Conservation (phyloP, 2,797 vertebrate genomes). For the Melanotaenia maccullochi region DNA sequence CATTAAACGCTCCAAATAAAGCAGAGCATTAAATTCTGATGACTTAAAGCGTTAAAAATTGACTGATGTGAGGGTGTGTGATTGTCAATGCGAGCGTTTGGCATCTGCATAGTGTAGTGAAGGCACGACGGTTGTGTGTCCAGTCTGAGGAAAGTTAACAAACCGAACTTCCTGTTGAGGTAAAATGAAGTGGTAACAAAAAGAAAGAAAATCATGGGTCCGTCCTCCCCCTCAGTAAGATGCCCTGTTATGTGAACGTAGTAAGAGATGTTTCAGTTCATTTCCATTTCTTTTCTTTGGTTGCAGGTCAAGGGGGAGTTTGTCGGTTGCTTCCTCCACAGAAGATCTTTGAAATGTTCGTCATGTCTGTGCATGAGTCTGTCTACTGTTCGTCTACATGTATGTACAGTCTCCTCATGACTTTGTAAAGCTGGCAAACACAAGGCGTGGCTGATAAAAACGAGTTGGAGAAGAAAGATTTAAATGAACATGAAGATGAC, state of each 20-base stretch:
- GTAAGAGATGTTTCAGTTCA: conserved; percentile 4
- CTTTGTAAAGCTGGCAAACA: conserved; percentile 16
- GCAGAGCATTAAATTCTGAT: conserved; percentile 19
- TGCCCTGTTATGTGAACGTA: conserved; percentile 2
- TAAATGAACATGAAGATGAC: conserved; percentile 39
- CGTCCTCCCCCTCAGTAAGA: conserved; percentile 22
- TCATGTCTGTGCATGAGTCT: conserved; percentile 17
- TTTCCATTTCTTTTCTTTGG: conserved; percentile 75
- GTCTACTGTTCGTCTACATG: background rate
- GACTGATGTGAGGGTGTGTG: conserved; percentile 37
- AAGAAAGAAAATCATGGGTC: conserved; percentile 21
- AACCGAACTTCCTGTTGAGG: conserved; percentile 63
- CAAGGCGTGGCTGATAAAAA: conserved; percentile 6
- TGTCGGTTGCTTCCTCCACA: conserved; percentile 26
- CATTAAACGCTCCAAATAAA: background rate
- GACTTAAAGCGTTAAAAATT: conserved; percentile 22
- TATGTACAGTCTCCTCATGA: conserved; percentile 12
- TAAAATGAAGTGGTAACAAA: conserved; percentile 37
- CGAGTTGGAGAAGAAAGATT: conserved; percentile 25
- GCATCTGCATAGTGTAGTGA: conserved; percentile 74
- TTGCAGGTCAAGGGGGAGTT: conserved; percentile 66
- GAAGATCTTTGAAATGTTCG: conserved; percentile 30
- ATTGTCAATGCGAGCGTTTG: conserved; percentile 74
- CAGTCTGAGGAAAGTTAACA: conserved; percentile 46
- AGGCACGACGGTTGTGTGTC: conserved; percentile 78